Conservation (phyloP, 2,888 invertebrate genomes). For the Conomelus anceps region DNA sequence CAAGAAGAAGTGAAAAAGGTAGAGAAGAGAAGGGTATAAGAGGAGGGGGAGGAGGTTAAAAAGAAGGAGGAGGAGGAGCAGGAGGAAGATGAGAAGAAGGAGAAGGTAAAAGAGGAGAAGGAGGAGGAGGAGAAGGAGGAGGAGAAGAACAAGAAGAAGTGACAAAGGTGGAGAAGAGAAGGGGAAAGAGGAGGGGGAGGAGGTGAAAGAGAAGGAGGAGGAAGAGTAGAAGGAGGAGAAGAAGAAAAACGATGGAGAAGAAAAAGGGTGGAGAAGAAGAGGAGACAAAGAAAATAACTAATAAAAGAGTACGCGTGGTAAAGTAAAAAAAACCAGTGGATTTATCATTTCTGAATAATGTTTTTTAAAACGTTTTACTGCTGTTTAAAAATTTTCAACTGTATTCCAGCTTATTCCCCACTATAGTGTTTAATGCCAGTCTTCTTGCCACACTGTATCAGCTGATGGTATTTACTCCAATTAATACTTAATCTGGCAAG, state of each 20-base stretch:
- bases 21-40: background rate
- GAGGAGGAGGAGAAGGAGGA: background rate
- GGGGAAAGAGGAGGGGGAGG: background rate
- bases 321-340: background rate
- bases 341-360: too few species aligned
- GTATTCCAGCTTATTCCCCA: too few species aligned
- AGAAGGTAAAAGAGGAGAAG: too few species aligned
- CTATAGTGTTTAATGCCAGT: too few species aligned
- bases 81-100: background rate
- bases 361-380: too few species aligned
- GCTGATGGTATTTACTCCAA: too few species aligned
- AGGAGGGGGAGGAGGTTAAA: background rate
- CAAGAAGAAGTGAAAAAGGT: background rate
- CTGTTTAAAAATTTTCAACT: too few species aligned
- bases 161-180: background rate
- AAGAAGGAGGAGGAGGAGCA: background rate
- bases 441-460: too few species aligned
- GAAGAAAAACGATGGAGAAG: background rate
- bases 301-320: background rate
- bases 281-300: background rate
- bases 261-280: background rate
- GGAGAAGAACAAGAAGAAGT: background rate
- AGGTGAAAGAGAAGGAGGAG: background rate
- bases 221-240: background rate
- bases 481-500: too few species aligned